Evolutionary conservation across 2,888 invertebrate species (phyloP).

Genomic region (Embidobia sp.): DNA sequence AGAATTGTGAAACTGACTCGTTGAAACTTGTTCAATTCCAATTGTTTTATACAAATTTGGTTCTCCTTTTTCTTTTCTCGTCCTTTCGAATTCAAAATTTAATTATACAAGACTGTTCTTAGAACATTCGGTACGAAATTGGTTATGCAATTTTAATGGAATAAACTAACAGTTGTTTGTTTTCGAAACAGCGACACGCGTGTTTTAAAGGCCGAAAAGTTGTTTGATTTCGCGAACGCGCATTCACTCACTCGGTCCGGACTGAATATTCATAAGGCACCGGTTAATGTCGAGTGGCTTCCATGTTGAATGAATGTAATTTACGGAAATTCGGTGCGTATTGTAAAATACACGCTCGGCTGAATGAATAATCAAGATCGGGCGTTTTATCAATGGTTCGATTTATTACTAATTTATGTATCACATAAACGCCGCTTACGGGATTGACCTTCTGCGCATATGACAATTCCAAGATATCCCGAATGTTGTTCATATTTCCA

Average conservation of each 20-base stretch:
- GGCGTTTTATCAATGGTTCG: constrained; percentile 37
- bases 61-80: too few relatives aligned
- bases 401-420: constrained; percentile 59
- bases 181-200: neutral
- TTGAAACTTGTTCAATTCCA: too few relatives aligned
- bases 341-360: constrained; percentile 12
- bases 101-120: too few relatives aligned
- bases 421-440: constrained; percentile 25
- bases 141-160: too few relatives aligned
- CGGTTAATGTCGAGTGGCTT: constrained; percentile 20
- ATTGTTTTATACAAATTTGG: too few relatives aligned
- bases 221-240: constrained; percentile 24
- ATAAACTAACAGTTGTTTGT: constrained; percentile 7
- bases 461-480: constrained; percentile 24
- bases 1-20: too few relatives aligned
- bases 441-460: constrained; percentile 39
- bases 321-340: constrained; percentile 28
- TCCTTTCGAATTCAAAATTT: too few relatives aligned
- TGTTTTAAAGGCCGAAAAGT: constrained; percentile 17
- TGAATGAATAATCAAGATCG: constrained; percentile 25
- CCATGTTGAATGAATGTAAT: constrained; percentile 48
- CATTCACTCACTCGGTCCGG: constrained; percentile 6
- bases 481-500: constrained; percentile 11
- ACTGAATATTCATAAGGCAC: constrained; percentile 46
- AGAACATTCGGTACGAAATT: too few relatives aligned